Base-by-base conservation (phyloP, 2,888 invertebrate species). In the Eucera pruinosa region DNA sequence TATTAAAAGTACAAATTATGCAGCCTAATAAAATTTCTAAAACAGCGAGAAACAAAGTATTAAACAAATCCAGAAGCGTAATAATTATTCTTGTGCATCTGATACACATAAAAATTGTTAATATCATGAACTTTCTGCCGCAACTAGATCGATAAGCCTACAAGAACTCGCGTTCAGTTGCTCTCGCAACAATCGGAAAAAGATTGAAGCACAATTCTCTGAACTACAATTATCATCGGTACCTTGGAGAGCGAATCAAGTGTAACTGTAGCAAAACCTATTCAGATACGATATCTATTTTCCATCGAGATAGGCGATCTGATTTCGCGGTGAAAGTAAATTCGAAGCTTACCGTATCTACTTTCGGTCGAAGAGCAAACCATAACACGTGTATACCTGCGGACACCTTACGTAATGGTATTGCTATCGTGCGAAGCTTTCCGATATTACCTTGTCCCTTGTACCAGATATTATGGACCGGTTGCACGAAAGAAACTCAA, bases 341-440 rank as follows among this genome's bases (percentile, higher is more conserved):
- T 83, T 83, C 72, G 60, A 57, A 54, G 70, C 80, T 80, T 70
- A 74, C 57, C 58, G 50, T 74, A 71, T 70, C 70, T 62, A 57
- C 67, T 64, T 71, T 48, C 50, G 33, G 13, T 55, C 66, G 67
- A 39, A 41, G 65, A 78, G 74, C n/a, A n/a, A 74, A 81, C 75
- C 78, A 70, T 54, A 66, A 68, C 45, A 60, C 55, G 67, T 60
- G 66, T 62, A 68, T 72, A 72, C 72, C 45, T 70, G 80, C 52
- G 62, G 68, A 81, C 77, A 73, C 77, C 80, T 81, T 71, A 54
- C 52, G 80, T 80, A 81, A 81, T 81, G 73, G 68, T 70, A 80
- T 66, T 58, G 69, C 70, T 57, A 70, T 70, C 64, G 55, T 41
- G 43, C 66, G 48, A 73, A 55, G 54, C 60, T 81, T 71, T 61